These are phyloP conservation scores for Sebastes itinus DNA, from an alignment of 2,797 vertebrate genomes.

Conservation along the genomic window DNA sequence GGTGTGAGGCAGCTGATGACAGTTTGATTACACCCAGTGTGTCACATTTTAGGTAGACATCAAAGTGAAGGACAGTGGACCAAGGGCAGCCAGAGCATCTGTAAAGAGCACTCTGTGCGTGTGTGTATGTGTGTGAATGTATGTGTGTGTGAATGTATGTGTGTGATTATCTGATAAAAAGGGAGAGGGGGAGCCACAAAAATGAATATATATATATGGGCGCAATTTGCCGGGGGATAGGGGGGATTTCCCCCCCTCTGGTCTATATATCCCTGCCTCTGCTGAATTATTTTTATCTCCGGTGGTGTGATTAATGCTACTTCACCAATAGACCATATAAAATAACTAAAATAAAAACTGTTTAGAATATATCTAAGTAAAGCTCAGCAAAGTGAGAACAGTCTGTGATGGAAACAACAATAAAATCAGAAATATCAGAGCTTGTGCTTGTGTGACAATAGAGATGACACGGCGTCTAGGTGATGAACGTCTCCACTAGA, in stretches of 20 bases:
- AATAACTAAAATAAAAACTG: background rate
- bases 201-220: background rate
- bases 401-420: no score
- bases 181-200: background rate
- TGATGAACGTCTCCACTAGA: no score
- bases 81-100: conserved; percentile 16
- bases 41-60: conserved; percentile 36
- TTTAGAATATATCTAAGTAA: background rate
- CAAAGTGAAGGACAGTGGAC: conserved; percentile 24
- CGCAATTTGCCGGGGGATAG: no score
- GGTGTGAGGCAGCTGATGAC: conserved; percentile 35
- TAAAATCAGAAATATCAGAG: no score
- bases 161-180: background rate
- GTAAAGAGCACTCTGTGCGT: background rate
- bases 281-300: background rate
- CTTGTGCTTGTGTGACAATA: no score
- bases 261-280: no score
- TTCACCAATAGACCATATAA: background rate
- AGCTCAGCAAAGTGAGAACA: background rate
- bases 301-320: background rate
- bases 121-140: background rate
- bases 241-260: no score
- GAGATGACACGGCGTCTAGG: no score
- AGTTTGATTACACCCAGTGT: conserved; percentile 57
- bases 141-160: background rate